phyloP scores from a whole-genome alignment of 2,888 invertebrate genomes.

The Anticlea derivata region DNA sequence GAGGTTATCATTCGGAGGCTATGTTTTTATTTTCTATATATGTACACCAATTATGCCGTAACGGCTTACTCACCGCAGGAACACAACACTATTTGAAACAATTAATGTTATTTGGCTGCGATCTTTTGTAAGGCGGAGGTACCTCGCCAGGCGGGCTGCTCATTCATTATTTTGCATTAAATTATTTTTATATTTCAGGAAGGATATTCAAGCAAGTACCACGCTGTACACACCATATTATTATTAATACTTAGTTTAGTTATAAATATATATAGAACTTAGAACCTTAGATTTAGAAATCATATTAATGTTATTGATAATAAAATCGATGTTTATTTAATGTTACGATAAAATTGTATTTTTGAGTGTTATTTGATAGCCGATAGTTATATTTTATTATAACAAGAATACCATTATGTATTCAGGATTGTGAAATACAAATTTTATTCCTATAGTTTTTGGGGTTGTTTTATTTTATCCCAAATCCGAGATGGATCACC shows the following conservation, averaged over 20 bases:
- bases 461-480: constrained; percentile 55
- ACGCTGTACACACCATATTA: constrained; percentile 50
- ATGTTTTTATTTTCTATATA: too few species aligned
- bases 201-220: constrained; percentile 44
- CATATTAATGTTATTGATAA: constrained; percentile 48
- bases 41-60: too few species aligned
- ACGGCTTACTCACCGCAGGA: too few species aligned
- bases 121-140: too few species aligned
- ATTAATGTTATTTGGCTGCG: too few species aligned
- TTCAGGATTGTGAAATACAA: constrained; percentile 78
- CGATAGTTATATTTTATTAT: constrained; percentile 80
- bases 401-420: constrained; percentile 68
- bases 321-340: constrained; percentile 63
- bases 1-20: too few species aligned
- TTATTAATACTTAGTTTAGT: constrained; percentile 36
- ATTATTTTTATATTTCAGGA: constrained; percentile 40
- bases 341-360: constrained; percentile 75
- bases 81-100: too few species aligned
- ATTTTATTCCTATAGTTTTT: constrained; percentile 78
- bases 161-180: too few species aligned
- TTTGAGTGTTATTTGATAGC: constrained; percentile 79
- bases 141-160: too few species aligned
- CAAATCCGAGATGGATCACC: too few species aligned
- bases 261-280: constrained; percentile 31
- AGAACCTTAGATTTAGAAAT: constrained; percentile 42